Evolutionary conservation across 37 sponge, comb jelly and placozoan species (phyloP), one percentile per base, ranked within the genome.

Genomic region (Trichoplax adhaerens): DNA sequence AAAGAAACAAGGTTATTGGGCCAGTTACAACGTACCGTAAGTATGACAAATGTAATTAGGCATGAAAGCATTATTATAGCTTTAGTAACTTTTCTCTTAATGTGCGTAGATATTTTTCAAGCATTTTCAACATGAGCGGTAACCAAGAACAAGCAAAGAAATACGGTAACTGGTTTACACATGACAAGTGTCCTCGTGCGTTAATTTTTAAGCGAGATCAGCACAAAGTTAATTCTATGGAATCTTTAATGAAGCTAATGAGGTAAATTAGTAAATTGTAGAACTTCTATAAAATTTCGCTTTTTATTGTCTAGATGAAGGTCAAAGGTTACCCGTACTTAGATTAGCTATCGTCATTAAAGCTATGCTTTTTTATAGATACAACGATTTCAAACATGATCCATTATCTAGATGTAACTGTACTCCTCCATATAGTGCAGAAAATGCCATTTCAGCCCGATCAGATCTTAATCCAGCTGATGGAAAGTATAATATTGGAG

Each of bases 311-410:
- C 29, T 29, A 29, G 29, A 29, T 29, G 29, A 29, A 29, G 29
- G 29, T 29, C 29, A 29, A 29, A 29, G 29, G 29, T 29, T 29
- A 29, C 29, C 29, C 29, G 29, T 29, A 29, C 29, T 29, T 29
- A 72, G 3, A 68, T 29, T 49, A 64, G 49, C 48, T 49, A 64
- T 49, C 48, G 49, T 49, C 12, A 64, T 46, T 71, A 58, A 56
- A 48, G 29, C 69, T 12, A 29, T 65, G 1, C 49, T 2, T 51
- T 29, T 3, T 1, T 67, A 1, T 69, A 91, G 93, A 65, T 96
- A 96, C 76, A 96, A 96, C 66, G 77, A 96, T 79, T 96, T 86
- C 81, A 69, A 84, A 71, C 76, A 88, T 72, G 99, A 96, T 67
- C 85, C 86, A 3, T 74, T 88, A 50, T 85, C 89, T 8, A 67